phyloP scores from a whole-genome alignment of 2,113 vertebrate species.

The Calidris pugnax region DNA sequence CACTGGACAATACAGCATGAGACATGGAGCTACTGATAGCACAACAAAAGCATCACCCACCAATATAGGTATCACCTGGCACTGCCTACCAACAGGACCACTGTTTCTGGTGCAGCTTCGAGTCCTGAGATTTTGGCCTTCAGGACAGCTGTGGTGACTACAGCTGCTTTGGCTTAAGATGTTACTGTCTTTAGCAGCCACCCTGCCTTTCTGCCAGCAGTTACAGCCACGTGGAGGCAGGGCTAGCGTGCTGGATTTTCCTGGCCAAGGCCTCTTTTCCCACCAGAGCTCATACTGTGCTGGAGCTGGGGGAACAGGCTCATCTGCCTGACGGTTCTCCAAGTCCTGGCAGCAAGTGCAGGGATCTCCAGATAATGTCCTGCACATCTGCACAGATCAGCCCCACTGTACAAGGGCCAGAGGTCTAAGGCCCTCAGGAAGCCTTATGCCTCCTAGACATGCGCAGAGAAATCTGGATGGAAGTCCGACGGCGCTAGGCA shows the following conservation, averaged over 20 bases:
- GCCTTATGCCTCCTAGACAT: not conserved
- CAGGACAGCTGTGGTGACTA: not conserved
- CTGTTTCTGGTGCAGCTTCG: not conserved
- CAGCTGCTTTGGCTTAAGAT: not conserved
- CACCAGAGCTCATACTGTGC: not conserved
- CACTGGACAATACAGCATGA: fast-evolving
- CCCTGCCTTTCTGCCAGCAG: not conserved
- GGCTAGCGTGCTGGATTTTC: not conserved
- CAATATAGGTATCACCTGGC: not conserved
- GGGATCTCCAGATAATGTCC: not conserved
- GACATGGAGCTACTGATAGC: fast-evolving
- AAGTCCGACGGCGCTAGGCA: not conserved
- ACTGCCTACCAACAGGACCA: not conserved
- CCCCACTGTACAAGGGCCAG: not conserved
- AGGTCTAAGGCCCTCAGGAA: not conserved
- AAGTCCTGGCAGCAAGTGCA: not conserved
- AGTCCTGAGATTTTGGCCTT: not conserved
- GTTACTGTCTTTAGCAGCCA: not conserved
- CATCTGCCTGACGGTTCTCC: not conserved
- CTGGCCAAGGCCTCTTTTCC: not conserved
- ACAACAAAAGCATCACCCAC: not conserved
- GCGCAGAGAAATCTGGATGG: not conserved
- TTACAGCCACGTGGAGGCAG: not conserved
- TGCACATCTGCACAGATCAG: not conserved
- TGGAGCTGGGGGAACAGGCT: not conserved